Evolutionary conservation across 2,888 invertebrate species (phyloP).

Genomic region (Diaphora mendica): DNA sequence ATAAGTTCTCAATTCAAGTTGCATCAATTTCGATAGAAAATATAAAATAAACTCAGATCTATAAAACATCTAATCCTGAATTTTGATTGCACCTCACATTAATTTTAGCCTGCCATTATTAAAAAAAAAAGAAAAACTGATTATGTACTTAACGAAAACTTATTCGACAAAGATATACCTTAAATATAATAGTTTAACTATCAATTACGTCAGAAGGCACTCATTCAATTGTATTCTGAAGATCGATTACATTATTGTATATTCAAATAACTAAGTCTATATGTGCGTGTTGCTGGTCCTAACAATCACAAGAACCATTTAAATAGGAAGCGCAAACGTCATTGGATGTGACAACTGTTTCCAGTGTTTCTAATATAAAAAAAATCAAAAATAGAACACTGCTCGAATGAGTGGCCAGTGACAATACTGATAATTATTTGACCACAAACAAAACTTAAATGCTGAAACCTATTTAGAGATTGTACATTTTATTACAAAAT

Average conservation of each 20-base stretch:
- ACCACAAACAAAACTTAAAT: constrained; percentile 70
- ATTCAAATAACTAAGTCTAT: constrained; percentile 9
- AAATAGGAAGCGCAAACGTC: constrained; percentile 10
- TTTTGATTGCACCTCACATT: constrained; percentile 70
- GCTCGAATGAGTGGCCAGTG: constrained; percentile 21
- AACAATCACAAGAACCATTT: neutral
- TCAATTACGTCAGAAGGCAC: constrained; percentile 33
- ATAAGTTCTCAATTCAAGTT: constrained; percentile 16
- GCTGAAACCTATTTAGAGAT: constrained; percentile 65
- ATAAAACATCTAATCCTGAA: constrained; percentile 52
- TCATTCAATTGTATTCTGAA: constrained; percentile 19
- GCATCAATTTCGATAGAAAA: constrained; percentile 27
- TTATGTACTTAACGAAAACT: constrained; percentile 51
- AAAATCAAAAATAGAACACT: constrained; percentile 42
- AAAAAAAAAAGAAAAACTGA: constrained; percentile 39
- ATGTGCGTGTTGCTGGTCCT: constrained; percentile 17
- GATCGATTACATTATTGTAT: neutral
- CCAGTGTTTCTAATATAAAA: constrained; percentile 11
- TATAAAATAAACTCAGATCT: constrained; percentile 57
- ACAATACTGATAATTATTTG: constrained; percentile 17
- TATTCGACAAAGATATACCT: constrained; percentile 40
- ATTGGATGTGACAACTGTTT: constrained; percentile 3
- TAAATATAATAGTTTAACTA: constrained; percentile 33
- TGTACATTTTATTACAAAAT: constrained; percentile 73
- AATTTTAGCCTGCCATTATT: constrained; percentile 56